Base-by-base conservation (phyloP, 2,888 invertebrate genomes). In the Amphipoea oculea region DNA sequence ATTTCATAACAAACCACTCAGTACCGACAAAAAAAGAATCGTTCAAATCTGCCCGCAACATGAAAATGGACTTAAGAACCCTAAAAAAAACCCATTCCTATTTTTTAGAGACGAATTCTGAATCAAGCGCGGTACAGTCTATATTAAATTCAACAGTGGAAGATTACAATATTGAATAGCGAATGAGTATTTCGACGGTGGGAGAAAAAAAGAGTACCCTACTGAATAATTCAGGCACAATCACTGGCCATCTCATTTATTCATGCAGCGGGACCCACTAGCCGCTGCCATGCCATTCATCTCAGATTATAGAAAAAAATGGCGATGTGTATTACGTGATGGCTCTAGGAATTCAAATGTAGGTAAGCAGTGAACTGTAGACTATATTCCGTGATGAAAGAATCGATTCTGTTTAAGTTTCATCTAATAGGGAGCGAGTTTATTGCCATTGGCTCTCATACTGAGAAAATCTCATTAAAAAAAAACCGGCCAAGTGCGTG, bases 181-280 rank as follows among this genome's bases (percentile, higher is more conserved):
- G 90, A 91, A 92, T 90, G 91, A 91, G 89, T 89, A 86, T 90
- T 88, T 90, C 88, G 87, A 81, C 83, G 84, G 79, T 82, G 62
- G 85, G 74, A 86, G 88, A 84, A 88, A 90, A 89, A 90, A 90
- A 87, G 82, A 84, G 81, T 87, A 83, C 88, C 90, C 91, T 91
- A 87, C 91, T 96, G 95, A 96, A 96, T 96, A 89, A 95, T 96
- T 95, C 95, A 96, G 91, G 90, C 89, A 94, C 96, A 96, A 96
- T 96, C 96, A 96, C 95, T 92, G 96, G 92, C 90, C 93, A 88
- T 89, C 94, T 95, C 94, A 94, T 94, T 96, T 96, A 96, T 96
- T 96, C 96, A 96, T 95, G 94, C 91, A 90, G 87, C 51, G 84
- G 70, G 87, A 78, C 85, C 81, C 78, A 89, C 89, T 90, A 88